Evolutionary conservation across 2,113 vertebrate genomes (phyloP).

Genomic region (Chloropsis hardwickii): DNA sequence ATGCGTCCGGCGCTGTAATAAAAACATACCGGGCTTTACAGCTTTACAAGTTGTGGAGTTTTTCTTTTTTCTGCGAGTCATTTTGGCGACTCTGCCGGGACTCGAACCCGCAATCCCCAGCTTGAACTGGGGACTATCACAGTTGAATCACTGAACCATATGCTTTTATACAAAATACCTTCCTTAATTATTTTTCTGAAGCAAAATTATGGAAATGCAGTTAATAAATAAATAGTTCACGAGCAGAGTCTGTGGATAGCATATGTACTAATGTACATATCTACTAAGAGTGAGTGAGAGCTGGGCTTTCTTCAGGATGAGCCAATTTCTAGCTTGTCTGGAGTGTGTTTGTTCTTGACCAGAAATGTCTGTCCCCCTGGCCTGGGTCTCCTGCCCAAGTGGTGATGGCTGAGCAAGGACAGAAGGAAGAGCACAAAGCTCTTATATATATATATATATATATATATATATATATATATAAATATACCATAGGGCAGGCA

Average conservation of each 20-base stretch:
- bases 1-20: too few species aligned
- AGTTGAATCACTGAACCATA: background rate
- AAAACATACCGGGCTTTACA: too few species aligned
- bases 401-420: rapidly evolving
- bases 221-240: background rate
- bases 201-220: background rate
- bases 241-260: background rate
- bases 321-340: background rate
- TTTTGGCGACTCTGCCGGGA: too few species aligned
- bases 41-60: too few species aligned
- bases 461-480: too few species aligned
- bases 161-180: background rate
- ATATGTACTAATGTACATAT: too few species aligned
- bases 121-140: too few species aligned
- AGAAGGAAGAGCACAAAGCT: background rate
- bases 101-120: too few species aligned
- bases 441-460: too few species aligned
- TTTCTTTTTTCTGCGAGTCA: too few species aligned
- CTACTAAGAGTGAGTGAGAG: background rate
- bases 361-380: rapidly evolving
- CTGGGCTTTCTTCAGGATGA: background rate
- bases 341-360: background rate
- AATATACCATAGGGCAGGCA: background rate
- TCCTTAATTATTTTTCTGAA: background rate
- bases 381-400: background rate